A percentile compares a stretch with the other conserved stretches of the same genome.
Conservation (phyloP, 2,797 vertebrate species). For the Natrix natrix region DNA sequence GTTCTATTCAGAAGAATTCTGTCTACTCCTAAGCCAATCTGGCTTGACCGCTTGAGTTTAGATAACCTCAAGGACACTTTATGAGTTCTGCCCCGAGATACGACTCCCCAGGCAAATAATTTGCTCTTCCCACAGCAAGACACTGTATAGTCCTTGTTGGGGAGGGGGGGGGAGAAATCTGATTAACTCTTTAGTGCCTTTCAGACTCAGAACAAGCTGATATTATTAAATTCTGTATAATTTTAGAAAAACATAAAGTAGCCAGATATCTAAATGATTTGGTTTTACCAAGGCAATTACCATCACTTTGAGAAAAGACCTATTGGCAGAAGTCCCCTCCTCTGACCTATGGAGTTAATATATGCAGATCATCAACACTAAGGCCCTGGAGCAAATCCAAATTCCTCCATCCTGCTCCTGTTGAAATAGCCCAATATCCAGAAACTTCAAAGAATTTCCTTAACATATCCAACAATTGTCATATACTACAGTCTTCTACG, state of each 20-base stretch:
- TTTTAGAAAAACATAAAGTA: neutral
- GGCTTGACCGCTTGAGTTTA: neutral
- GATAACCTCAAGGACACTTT: neutral
- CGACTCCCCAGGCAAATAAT: neutral
- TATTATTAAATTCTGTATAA: neutral
- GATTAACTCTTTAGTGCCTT: neutral
- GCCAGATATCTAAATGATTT: neutral
- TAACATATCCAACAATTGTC: neutral
- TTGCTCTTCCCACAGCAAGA: neutral
- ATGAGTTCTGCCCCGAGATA: neutral
- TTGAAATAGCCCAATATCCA: neutral
- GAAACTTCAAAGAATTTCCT: neutral
- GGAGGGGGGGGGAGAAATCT: neutral
- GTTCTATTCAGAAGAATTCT: neutral
- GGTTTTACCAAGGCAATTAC: neutral
- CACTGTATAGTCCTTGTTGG: neutral
- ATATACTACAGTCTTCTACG: neutral
- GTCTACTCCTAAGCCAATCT: neutral
- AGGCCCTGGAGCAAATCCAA: neutral
- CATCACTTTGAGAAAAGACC: neutral
- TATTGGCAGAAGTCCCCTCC: neutral
- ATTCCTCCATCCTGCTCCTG: neutral
- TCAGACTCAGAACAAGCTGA: neutral
- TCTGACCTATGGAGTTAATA: neutral
- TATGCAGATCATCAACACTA: neutral